phyloP scores from a whole-genome alignment of 2,113 vertebrate genomes.

The Thinocorus orbignyianus region DNA sequence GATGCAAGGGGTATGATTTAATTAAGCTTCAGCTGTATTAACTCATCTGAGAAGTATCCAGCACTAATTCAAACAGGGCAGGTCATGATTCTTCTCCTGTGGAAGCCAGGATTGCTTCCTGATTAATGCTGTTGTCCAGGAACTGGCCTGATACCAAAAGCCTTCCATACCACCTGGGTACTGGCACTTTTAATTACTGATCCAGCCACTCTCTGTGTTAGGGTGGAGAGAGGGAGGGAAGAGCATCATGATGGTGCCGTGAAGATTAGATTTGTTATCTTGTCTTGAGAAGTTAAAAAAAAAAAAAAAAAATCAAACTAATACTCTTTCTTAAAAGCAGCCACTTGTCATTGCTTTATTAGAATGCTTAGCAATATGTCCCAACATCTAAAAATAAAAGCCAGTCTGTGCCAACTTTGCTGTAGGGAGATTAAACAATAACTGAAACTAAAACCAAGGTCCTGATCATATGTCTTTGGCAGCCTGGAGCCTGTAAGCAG shows the following conservation, averaged over 20 bases:
- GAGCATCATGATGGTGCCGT: neutral
- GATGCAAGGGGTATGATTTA: neutral
- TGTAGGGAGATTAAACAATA: constrained; percentile 1
- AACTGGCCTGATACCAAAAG: neutral
- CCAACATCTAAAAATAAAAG: neutral
- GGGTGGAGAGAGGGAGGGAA: neutral
- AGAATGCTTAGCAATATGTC: constrained; percentile 8
- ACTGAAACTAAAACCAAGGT: neutral
- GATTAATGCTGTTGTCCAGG: neutral
- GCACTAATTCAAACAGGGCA: constrained; percentile 7
- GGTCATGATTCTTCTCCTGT: neutral
- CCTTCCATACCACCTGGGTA: neutral
- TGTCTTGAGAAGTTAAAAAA: neutral
- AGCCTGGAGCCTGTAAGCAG: neutral
- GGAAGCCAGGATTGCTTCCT: neutral
- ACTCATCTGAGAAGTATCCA: neutral
- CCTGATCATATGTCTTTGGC: constrained; percentile 21
- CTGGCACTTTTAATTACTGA: neutral
- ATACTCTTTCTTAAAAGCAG: neutral
- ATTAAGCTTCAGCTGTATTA: constrained; percentile 16
- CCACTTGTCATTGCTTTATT: neutral
- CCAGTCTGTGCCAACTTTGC: neutral
- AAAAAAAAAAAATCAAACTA: neutral
- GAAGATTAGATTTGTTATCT: neutral
- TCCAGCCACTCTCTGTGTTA: neutral